Conservation (phyloP, 2,113 vertebrate genomes). For the Tauraco erythrolophus region DNA sequence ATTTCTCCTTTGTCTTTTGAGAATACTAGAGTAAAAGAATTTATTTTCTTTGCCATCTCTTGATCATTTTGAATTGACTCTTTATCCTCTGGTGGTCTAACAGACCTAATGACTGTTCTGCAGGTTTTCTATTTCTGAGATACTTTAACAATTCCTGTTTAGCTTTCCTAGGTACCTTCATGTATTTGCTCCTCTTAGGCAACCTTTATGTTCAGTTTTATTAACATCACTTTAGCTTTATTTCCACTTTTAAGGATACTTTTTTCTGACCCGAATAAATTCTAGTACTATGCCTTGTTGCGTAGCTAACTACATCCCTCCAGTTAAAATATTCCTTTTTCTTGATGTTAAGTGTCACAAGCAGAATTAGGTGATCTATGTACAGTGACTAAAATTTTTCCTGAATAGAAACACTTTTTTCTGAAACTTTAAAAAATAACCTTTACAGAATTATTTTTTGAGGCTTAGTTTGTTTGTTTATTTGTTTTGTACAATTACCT, state of each 20-base stretch:
- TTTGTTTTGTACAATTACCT: neutral
- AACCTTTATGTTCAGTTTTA: constrained; percentile 6
- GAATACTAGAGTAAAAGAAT: constrained; percentile 45
- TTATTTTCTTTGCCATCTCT: constrained; percentile 52
- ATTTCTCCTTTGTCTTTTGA: constrained; percentile 62
- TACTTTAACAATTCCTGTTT: neutral
- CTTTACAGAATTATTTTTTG: neutral
- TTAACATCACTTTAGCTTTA: constrained; percentile 7
- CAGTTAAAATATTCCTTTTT: constrained; percentile 5
- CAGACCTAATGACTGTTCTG: constrained; percentile 8
- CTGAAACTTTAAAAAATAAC: neutral
- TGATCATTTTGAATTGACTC: constrained; percentile 37
- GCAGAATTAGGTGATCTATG: neutral
- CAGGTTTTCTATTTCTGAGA: neutral
- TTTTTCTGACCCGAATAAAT: constrained; percentile 37
- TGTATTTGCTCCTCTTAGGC: neutral
- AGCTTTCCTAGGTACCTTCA: neutral
- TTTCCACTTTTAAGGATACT: constrained; percentile 16
- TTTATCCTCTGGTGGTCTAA: constrained; percentile 28
- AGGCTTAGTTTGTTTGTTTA: neutral
- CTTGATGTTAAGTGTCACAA: neutral
- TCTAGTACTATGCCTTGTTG: neutral
- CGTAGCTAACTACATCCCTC: neutral
- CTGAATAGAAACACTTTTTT: neutral
- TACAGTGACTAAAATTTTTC: neutral